Base-by-base conservation (phyloP, 2,888 invertebrate species). In the Electrophaes corylata region DNA sequence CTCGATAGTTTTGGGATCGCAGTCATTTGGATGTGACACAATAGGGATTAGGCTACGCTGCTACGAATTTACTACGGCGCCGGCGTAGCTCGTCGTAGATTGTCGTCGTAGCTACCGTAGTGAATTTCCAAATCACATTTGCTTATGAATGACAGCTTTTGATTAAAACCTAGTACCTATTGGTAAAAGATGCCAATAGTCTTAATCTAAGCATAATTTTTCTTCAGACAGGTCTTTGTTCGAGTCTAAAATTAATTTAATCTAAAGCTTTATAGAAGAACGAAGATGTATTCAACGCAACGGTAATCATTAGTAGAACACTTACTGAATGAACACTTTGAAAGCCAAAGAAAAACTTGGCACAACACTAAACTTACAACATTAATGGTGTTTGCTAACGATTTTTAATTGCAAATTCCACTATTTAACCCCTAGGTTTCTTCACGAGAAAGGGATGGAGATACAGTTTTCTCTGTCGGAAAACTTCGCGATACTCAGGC, bases 321-420 rank as follows among this genome's bases (percentile, higher is more conserved):
- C 18, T 37, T 12, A 41, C 3, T 1, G 6, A 41, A 41, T 20
- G 10, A 19, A 8, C 26, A 41, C 12, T 48, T 37, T 8, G 18
- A 57, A 43, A 52, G 37, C 41, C 43, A 52, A 46, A 51, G 33
- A 46, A 53, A 47, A 45, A 54, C 54, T 54, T 49, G 45, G 53
- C 50, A 29, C 37, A 11, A 23, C 31, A 44, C 45, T 35, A 48
- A 52, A 43, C 31, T 16, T 20, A 16, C 3, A 12, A 40, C 43
- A 66, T 60, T 71, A 71, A 75, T 72, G 67, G 57, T 75, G 72
- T 76, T 76, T 78, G 72, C 71, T 73, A 78, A 78, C 72, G 76
- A 77, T 75, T 79, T 77, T 73, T 76, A 76, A 78, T 78, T 78
- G 75, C 70, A 72, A 79, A 76, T 77, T 76, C 70, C 67, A 74